phyloP scores from a whole-genome alignment of 2,797 vertebrate species.

The Carapus acus region DNA sequence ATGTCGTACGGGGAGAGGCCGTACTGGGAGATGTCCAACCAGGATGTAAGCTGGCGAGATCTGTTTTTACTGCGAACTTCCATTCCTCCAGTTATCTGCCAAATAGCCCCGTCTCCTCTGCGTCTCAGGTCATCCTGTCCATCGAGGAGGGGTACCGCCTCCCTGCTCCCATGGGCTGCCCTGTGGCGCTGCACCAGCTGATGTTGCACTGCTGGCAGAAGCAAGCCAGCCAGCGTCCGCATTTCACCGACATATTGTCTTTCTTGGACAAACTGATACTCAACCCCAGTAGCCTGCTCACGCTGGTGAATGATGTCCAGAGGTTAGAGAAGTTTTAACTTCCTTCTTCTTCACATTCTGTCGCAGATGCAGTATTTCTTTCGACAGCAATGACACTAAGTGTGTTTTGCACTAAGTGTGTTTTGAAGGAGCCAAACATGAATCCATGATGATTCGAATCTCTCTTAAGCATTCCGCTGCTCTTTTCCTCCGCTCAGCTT shows the following conservation, averaged over 20 bases:
- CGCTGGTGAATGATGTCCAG: slow-evolving; percentile 76
- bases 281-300: slow-evolving; percentile 89
- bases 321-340: slow-evolving; percentile 46
- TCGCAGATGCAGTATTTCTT: too few species aligned
- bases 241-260: slow-evolving; percentile 84
- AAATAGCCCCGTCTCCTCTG: background rate
- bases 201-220: slow-evolving; percentile 99
- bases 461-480: too few species aligned
- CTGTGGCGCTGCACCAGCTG: slow-evolving; percentile 89
- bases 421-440: too few species aligned
- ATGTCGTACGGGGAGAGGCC: slow-evolving; percentile 98
- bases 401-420: too few species aligned
- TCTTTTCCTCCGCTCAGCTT: slow-evolving; percentile 54
- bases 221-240: slow-evolving; percentile 86
- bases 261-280: slow-evolving; percentile 97
- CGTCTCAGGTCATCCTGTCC: slow-evolving; percentile 88
- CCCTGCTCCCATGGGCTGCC: slow-evolving; percentile 93
- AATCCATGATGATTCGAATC: too few species aligned
- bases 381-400: too few species aligned
- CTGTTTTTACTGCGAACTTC: too few species aligned
- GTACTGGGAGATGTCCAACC: slow-evolving; percentile 99
- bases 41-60: slow-evolving; percentile 88
- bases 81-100: background rate
- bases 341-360: background rate
- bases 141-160: slow-evolving; percentile 98